phyloP scores from a whole-genome alignment of 1,140 invertebrate species.

The Trichonephila clavata region DNA sequence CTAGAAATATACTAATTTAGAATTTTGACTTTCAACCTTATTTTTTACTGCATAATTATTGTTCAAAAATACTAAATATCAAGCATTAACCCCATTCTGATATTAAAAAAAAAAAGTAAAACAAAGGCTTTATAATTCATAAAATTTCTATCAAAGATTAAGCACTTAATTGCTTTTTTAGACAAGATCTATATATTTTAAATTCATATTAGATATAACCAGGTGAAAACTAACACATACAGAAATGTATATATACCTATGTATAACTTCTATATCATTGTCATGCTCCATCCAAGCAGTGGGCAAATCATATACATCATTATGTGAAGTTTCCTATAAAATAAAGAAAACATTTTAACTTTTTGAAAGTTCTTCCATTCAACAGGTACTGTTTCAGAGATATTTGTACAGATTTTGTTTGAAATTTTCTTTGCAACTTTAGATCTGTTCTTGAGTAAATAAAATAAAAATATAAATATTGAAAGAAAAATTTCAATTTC shows the following conservation, averaged over 20 bases:
- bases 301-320: constrained; percentile 81
- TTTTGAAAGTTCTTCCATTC: background rate
- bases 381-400: too few species aligned
- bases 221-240: too few species aligned
- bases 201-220: background rate
- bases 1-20: too few species aligned
- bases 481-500: too few species aligned
- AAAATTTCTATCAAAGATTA: background rate
- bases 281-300: constrained; percentile 80
- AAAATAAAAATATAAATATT: too few species aligned
- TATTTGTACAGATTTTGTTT: too few species aligned
- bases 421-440: too few species aligned
- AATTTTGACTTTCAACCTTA: too few species aligned
- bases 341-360: background rate
- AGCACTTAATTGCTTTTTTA: background rate
- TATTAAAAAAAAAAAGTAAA: background rate
- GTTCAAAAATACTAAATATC: too few species aligned
- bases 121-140: background rate
- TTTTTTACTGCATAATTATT: too few species aligned
- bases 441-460: too few species aligned
- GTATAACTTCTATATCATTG: constrained; percentile 78
- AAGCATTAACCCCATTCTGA: background rate
- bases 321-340: constrained; percentile 79
- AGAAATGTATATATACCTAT: background rate
- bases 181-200: background rate